phyloP scores from a whole-genome alignment of 2,113 vertebrate genomes.

The Oncorhynchus keta region DNA sequence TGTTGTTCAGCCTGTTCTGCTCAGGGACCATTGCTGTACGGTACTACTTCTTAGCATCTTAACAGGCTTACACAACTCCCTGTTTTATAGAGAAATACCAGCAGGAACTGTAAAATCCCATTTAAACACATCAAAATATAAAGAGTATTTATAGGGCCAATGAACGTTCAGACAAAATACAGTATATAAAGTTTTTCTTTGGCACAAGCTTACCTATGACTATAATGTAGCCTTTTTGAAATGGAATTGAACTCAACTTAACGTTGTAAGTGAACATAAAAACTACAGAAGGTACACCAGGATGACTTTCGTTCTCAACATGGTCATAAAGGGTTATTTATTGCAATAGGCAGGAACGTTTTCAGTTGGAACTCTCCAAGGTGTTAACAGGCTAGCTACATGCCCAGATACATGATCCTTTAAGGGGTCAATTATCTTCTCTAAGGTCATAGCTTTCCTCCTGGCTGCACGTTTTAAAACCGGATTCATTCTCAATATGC shows the following conservation, averaged over 20 bases:
- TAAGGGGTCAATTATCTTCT: not conserved
- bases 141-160: conserved; percentile 46
- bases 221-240: conserved; percentile 2
- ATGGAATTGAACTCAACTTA: not conserved
- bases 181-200: not conserved
- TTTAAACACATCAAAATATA: conserved; percentile 46
- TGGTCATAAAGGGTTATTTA: not conserved
- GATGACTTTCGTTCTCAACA: not conserved
- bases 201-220: too few relatives aligned
- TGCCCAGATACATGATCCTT: not conserved
- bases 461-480: not conserved
- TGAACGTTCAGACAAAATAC: conserved; percentile 47
- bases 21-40: conserved; percentile 44
- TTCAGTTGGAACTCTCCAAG: not conserved
- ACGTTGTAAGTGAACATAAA: not conserved
- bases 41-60: conserved; percentile 44
- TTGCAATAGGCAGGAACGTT: not conserved
- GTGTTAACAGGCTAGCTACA: not conserved
- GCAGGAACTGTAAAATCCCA: conserved; percentile 52
- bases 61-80: conserved; percentile 53
- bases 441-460: not conserved
- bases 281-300: not conserved
- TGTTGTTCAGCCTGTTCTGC: conserved; percentile 46
- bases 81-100: conserved; percentile 54
- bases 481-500: not conserved